Percentiles rank a stretch among this genome's conserved stretches.
These are phyloP conservation scores for Meganola albula DNA, from an alignment of 2,888 invertebrate species.

Conservation along the genomic window DNA sequence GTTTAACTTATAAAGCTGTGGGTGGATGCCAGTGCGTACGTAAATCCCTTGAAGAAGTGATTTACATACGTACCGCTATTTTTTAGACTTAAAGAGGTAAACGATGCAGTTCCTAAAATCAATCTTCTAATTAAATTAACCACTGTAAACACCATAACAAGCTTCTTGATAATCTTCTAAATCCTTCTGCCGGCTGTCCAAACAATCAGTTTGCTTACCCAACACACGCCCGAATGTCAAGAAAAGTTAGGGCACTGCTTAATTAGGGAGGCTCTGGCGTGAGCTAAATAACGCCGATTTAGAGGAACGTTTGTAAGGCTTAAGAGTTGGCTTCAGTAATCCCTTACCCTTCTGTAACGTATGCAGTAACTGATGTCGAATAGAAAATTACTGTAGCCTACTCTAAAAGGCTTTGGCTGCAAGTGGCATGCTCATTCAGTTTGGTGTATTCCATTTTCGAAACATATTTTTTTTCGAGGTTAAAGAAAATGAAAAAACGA, in stretches of 20 bases:
- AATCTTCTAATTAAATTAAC: too few relatives aligned
- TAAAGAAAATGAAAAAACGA: too few relatives aligned
- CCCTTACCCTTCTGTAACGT: slow-evolving; percentile 24
- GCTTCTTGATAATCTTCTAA: slow-evolving; percentile 38
- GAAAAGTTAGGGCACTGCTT: slow-evolving; percentile 62
- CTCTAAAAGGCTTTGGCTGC: slow-evolving; percentile 8
- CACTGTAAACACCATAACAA: slow-evolving; percentile 32
- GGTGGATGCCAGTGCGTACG: too few relatives aligned
- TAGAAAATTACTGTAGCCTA: slow-evolving; percentile 21
- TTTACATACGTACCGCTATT: too few relatives aligned
- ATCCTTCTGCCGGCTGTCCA: slow-evolving; percentile 49
- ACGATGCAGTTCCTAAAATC: too few relatives aligned
- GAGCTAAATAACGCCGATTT: slow-evolving; percentile 63
- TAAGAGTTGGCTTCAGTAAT: slow-evolving; percentile 44
- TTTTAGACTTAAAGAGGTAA: too few relatives aligned
- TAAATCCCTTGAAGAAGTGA: too few relatives aligned
- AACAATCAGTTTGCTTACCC: slow-evolving; percentile 47
- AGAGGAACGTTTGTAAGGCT: slow-evolving; percentile 58
- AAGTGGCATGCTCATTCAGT: too few relatives aligned
- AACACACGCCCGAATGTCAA: slow-evolving; percentile 50
- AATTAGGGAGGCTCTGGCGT: slow-evolving; percentile 53
- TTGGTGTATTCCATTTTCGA: too few relatives aligned
- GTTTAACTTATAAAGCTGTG: too few relatives aligned
- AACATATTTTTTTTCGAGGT: too few relatives aligned
- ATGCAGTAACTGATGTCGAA: slow-evolving; percentile 18